phyloP scores from a whole-genome alignment of 2,888 invertebrate species.

The Halictus quadricinctus region DNA sequence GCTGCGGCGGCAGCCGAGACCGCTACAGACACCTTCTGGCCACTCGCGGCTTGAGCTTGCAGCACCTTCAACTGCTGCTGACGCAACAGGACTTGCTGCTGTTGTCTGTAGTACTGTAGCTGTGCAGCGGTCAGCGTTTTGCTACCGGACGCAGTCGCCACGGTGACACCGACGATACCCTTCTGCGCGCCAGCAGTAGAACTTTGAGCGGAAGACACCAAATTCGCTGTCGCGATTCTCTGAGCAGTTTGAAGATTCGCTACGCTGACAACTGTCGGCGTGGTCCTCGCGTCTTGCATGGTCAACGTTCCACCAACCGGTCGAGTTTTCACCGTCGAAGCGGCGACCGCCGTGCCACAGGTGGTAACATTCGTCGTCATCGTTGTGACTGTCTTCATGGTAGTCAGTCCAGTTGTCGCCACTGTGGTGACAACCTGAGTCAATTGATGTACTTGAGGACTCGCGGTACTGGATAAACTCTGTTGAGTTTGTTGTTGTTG shows the following conservation, averaged over 20 bases:
- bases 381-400: constrained; percentile 72
- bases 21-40: constrained; percentile 80
- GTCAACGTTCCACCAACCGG: constrained; percentile 68
- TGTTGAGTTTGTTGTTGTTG: constrained; percentile 74
- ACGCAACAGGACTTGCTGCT: constrained; percentile 83
- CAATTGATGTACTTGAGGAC: constrained; percentile 73
- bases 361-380: constrained; percentile 69
- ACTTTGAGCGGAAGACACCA: constrained; percentile 75
- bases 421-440: constrained; percentile 73
- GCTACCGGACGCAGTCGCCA: constrained; percentile 82
- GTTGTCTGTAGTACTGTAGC: constrained; percentile 87
- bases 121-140: constrained; percentile 84
- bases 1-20: constrained; percentile 76
- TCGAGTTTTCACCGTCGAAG: constrained; percentile 74
- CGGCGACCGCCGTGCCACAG: constrained; percentile 62
- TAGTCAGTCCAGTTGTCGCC: constrained; percentile 66
- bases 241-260: constrained; percentile 80
- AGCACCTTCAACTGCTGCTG: constrained; percentile 80
- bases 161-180: constrained; percentile 82
- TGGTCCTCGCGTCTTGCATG: constrained; percentile 77
- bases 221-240: constrained; percentile 77
- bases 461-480: constrained; percentile 64
- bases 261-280: constrained; percentile 80
- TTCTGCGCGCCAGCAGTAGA: constrained; percentile 76
- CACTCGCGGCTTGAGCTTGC: constrained; percentile 76